Conservation (phyloP, 1,140 invertebrate genomes). For the Papilio aristodemus region DNA sequence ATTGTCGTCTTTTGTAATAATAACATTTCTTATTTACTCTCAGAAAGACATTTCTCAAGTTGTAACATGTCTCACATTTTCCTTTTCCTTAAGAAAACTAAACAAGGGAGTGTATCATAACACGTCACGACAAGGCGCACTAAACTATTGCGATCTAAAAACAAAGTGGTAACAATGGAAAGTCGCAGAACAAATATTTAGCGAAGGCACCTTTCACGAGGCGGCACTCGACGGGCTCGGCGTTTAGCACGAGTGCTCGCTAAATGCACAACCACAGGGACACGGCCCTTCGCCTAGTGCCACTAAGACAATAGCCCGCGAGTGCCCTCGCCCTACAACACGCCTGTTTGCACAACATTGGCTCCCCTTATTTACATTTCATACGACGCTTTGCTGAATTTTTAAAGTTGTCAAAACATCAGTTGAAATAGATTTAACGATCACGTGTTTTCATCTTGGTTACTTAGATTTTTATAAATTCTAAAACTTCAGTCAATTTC, state of each 20-base stretch:
- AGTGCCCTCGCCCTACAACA: conserved; percentile 16
- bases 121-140: neutral
- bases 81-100: conserved; percentile 5
- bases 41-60: neutral
- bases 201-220: conserved; percentile 22
- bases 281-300: conserved; percentile 10
- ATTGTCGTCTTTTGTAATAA: neutral
- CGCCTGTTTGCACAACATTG: conserved; percentile 39
- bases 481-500: neutral
- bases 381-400: neutral
- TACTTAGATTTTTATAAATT: neutral
- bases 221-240: conserved; percentile 3
- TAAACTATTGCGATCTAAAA: conserved; percentile 4
- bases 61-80: conserved; percentile 11
- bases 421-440: conserved; percentile 20
- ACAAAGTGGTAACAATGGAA: conserved; percentile 19
- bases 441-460: neutral
- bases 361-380: conserved; percentile 36
- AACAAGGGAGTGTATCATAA: conserved; percentile 2
- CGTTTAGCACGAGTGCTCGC: conserved; percentile 4
- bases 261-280: conserved; percentile 33
- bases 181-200: conserved; percentile 15
- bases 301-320: conserved; percentile 34
- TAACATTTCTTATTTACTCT: neutral
- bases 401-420: conserved; percentile 14